Percentiles rank a stretch among this genome's conserved stretches.
Conservation (phyloP, 2,797 vertebrate genomes). For the Calcarius lapponicus region DNA sequence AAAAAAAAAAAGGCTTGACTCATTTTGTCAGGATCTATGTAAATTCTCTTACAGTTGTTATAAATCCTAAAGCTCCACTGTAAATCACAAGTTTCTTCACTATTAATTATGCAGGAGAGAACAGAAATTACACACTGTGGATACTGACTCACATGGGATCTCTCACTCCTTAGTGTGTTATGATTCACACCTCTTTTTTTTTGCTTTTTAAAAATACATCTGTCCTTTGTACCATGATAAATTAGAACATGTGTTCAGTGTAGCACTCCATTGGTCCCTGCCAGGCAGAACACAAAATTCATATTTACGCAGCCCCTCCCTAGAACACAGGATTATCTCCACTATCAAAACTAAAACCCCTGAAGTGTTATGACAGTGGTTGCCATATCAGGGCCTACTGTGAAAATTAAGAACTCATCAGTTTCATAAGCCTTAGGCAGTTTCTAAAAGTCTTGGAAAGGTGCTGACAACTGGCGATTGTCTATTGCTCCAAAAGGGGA, state of each 20-base stretch:
- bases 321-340: neutral
- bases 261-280: neutral
- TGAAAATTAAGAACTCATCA: constrained; percentile 44
- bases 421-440: constrained; percentile 9
- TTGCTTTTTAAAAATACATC: neutral
- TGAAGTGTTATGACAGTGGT: neutral
- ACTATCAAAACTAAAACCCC: neutral
- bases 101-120: neutral
- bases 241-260: neutral
- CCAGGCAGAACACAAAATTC: neutral
- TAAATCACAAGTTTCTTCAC: neutral
- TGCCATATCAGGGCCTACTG: neutral
- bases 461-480: constrained; percentile 45
- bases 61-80: neutral
- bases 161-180: neutral
- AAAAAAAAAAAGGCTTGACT: neutral
- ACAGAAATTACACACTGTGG: neutral
- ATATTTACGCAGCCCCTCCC: neutral
- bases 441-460: constrained; percentile 27
- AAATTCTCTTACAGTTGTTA: neutral
- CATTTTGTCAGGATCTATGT: neutral
- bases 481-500: constrained; percentile 3
- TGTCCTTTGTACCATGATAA: neutral
- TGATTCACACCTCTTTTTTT: neutral
- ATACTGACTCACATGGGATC: neutral